phyloP scores from a whole-genome alignment of 2,113 vertebrate species.

The Crocuta crocuta region DNA sequence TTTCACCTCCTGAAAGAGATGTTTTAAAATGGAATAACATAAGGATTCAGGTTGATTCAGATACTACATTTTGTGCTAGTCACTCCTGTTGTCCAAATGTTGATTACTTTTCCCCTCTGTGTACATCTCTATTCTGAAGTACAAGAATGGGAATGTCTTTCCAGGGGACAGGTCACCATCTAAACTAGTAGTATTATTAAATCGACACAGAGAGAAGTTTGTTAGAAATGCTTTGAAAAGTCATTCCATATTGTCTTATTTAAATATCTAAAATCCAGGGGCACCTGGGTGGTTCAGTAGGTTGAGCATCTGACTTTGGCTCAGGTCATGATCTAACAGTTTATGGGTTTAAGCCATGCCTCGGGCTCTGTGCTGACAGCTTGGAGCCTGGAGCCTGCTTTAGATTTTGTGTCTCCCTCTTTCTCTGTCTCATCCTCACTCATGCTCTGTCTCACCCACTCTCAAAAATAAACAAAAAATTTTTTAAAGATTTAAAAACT shows the following conservation, averaged over 20 bases:
- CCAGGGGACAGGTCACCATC: background rate
- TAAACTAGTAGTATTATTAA: background rate
- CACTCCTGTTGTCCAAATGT: fast-evolving
- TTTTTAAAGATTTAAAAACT: background rate
- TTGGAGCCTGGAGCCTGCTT: too few species aligned
- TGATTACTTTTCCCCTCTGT: background rate
- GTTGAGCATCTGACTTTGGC: too few species aligned
- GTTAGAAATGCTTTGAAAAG: background rate
- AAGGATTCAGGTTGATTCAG: slow-evolving; percentile 1
- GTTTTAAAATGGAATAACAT: slow-evolving; percentile 65
- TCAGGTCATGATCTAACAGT: too few species aligned
- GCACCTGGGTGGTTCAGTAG: too few species aligned
- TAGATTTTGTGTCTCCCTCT: too few species aligned
- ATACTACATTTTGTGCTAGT: background rate
- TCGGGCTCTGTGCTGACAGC: too few species aligned
- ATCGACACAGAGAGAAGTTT: background rate
- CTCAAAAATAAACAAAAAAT: too few species aligned
- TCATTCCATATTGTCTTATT: background rate
- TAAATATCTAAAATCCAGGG: background rate
- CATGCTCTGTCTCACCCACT: too few species aligned
- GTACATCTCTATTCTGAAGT: background rate
- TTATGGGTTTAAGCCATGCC: too few species aligned
- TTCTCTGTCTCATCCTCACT: too few species aligned
- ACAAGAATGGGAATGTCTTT: background rate
- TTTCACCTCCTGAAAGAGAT: slow-evolving; percentile 92